Base-by-base conservation (phyloP, 2,888 invertebrate species). In the Cheilosia grossa region DNA sequence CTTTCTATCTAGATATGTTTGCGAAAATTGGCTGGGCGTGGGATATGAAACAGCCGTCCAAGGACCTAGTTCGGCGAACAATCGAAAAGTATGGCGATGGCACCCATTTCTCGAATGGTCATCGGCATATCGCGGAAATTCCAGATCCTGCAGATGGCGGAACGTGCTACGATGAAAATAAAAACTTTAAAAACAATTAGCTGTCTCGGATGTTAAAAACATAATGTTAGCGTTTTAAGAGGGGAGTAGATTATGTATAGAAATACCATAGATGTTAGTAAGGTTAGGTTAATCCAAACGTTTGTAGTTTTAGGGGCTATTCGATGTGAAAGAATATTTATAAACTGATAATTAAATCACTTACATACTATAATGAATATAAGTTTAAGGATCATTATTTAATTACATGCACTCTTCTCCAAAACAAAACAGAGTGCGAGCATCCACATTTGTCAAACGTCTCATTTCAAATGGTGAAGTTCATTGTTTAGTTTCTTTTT, bases 1-100 rank as follows among this genome's bases (percentile, higher is more conserved):
- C 96, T 0, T 89, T 93, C 47, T 90, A 95, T 63, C 93, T 97
- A 66, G 95, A 97, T 89, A 89, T 94, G 10, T 96, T 96, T 91
- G 94, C 95, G 0, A 93, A 92, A 88, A 92, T 97, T 54, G 96
- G 94, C 47, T 96, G 95, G 95, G 97, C 96, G 0, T 96, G 96
- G 90, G 96, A 97, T 90, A 91, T 96, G 88, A 95, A 96, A 89
- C 90, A 93, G 70, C 95, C 95, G 0, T 94, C 95, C 0, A 91
- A 93, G 10, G 92, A 93, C 21, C 93, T 94, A 13, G 92, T 93
- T 0, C 90, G 91, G 33, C 94, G 93, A 58, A 93, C 93, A 37
- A 94, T 95, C 6, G 94, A 93, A 83, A 93, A 93, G 77, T 90
- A 91, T 61, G 92, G 92, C 42, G 92, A 92, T 87, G 92, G 92